Evolutionary conservation across 2,113 vertebrate species (phyloP), one percentile per base, ranked within the genome.

Genomic region (Motacilla alba): DNA sequence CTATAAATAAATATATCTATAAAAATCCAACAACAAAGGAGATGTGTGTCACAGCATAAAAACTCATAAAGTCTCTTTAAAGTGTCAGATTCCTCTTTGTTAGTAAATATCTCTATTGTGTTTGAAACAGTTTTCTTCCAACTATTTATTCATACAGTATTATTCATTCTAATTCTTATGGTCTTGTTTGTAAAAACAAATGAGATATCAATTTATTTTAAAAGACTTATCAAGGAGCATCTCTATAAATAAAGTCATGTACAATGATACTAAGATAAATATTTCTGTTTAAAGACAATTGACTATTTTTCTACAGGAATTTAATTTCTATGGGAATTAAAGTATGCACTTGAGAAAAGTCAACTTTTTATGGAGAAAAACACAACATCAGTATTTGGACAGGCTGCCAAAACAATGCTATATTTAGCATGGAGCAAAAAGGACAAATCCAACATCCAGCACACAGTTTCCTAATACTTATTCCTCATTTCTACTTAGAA

Each of bases 271-370:
- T 76, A 91, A 81, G 37, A 91, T 66, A 96, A 95, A 95, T 95
- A 95, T 76, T 95, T 94, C 63, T 81, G 50, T 88, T 94, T 66
- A 27, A 83, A 80, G 46, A 90, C 82, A 96, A 96, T 91, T 91
- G 62, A 52, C 62, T 89, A 6, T 82, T 91, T 95, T 94, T 87
- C 91, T 89, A 67, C 43, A 80, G 82, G 84, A 95, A 95, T 94
- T 88, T 77, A 77, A 80, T 90, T 96, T 94, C 76, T 83, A 44
- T 86, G 85, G 88, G 88, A 97, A 92, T 94, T 95, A 67, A 94
- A 87, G 33, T 37, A 91, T 37, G 31, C 43, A 73, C 70, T 95
- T 94, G 55, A 97, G 84, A 80, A 90, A 93, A 83, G 27, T 70
- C 70, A 90, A 23, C 62, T 69, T 96, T 92, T 87, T 85, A 88